phyloP scores from a whole-genome alignment of 2,888 invertebrate genomes.

The Andricus curvator region DNA sequence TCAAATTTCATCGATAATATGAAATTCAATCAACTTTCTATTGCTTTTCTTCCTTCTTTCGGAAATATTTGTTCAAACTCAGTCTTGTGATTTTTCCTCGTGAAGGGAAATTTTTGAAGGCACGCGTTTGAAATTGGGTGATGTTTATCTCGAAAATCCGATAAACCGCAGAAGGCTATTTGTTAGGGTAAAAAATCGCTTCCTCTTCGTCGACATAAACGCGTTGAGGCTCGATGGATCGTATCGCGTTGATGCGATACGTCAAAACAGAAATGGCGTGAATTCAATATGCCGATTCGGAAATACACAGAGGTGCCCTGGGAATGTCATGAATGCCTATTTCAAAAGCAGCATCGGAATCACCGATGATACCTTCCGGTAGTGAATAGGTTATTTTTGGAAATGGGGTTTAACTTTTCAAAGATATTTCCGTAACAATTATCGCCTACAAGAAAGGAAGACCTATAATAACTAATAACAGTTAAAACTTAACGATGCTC shows the following conservation, averaged over 20 bases:
- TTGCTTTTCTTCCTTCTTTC: constrained; percentile 5
- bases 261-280: constrained; percentile 76
- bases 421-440: not conserved
- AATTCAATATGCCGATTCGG: constrained; percentile 76
- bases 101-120: constrained; percentile 4
- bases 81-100: not conserved
- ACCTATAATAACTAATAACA: no score
- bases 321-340: constrained; percentile 29
- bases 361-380: not conserved
- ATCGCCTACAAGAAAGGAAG: not conserved
- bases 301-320: constrained; percentile 52
- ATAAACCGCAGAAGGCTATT: constrained; percentile 76
- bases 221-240: constrained; percentile 61
- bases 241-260: constrained; percentile 67
- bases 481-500: no score
- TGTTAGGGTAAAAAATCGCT: constrained; percentile 75
- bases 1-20: constrained; percentile 42
- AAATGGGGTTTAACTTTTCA: not conserved
- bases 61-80: constrained; percentile 32
- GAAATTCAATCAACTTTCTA: not conserved
- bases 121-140: constrained; percentile 46
- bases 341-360: constrained; percentile 21
- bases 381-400: constrained; percentile 4
- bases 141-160: constrained; percentile 59
- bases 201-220: constrained; percentile 64